phyloP scores from a whole-genome alignment of 2,797 vertebrate genomes.

The Sorex maritimensis region DNA sequence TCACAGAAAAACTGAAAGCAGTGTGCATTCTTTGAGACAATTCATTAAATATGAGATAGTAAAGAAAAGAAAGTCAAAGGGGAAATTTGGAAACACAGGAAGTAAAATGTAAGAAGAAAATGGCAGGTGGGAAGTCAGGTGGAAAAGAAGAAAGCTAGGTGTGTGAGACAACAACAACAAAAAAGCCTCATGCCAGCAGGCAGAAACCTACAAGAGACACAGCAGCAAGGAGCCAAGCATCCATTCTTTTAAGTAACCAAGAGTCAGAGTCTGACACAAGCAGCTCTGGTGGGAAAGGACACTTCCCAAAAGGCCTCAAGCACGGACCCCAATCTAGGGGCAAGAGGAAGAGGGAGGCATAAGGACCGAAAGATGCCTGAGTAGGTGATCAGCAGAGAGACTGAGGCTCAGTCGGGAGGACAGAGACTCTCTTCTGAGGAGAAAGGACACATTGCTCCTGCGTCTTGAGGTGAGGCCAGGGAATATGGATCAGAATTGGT shows the following conservation, averaged over 20 bases:
- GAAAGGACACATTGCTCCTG: background rate
- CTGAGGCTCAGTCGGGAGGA: background rate
- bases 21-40: background rate
- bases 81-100: background rate
- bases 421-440: background rate
- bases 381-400: background rate
- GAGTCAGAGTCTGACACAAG: accelerated
- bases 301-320: background rate
- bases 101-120: background rate
- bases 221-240: background rate
- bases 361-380: background rate
- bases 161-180: too few relatives aligned
- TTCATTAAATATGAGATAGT: background rate
- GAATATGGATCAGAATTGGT: background rate
- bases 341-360: background rate
- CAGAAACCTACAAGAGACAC: background rate
- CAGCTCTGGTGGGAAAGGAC: too few relatives aligned
- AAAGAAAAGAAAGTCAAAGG: background rate
- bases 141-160: background rate
- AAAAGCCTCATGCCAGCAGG: background rate
- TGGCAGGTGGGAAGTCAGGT: background rate
- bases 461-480: background rate
- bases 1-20: background rate
- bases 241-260: background rate
- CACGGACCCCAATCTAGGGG: background rate